Percentiles rank a stretch among this genome's conserved stretches.
These are phyloP conservation scores for Idaea aversata DNA, from an alignment of 2,888 invertebrate species.

Conservation along the genomic window DNA sequence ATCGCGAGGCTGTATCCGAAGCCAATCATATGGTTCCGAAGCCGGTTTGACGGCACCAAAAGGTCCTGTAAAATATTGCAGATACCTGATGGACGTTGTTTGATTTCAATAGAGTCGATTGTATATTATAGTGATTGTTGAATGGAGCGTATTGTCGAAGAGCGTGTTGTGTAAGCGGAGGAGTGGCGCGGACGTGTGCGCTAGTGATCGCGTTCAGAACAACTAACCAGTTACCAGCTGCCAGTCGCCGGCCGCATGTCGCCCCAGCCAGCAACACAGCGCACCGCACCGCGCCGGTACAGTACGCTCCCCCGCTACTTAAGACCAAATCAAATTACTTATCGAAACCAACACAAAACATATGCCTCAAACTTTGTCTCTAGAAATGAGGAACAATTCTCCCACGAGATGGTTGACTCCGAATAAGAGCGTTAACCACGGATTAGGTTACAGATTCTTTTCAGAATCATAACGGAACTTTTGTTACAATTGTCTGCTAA, in stretches of 20 bases:
- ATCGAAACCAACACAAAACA: constrained; percentile 60
- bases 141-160: constrained; percentile 69
- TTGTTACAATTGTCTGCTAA: constrained; percentile 33
- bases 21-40: constrained; percentile 66
- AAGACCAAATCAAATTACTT: constrained; percentile 66
- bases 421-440: constrained; percentile 40
- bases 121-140: constrained; percentile 54
- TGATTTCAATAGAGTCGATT: constrained; percentile 45
- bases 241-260: constrained; percentile 27
- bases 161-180: constrained; percentile 36
- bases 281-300: constrained; percentile 19
- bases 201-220: constrained; percentile 60
- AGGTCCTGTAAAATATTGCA: constrained; percentile 28
- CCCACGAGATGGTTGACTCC: constrained; percentile 60
- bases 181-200: constrained; percentile 55
- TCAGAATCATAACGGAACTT: constrained; percentile 29
- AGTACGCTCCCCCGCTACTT: constrained; percentile 42
- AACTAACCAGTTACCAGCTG: constrained; percentile 46
- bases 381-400: constrained; percentile 48
- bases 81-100: constrained; percentile 35
- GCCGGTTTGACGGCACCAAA: constrained; percentile 53
- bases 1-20: constrained; percentile 46
- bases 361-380: constrained; percentile 39
- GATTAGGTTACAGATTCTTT: constrained; percentile 31
- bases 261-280: neutral